phyloP scores from a whole-genome alignment of 2,888 invertebrate genomes.

The Portevinia maculata region DNA sequence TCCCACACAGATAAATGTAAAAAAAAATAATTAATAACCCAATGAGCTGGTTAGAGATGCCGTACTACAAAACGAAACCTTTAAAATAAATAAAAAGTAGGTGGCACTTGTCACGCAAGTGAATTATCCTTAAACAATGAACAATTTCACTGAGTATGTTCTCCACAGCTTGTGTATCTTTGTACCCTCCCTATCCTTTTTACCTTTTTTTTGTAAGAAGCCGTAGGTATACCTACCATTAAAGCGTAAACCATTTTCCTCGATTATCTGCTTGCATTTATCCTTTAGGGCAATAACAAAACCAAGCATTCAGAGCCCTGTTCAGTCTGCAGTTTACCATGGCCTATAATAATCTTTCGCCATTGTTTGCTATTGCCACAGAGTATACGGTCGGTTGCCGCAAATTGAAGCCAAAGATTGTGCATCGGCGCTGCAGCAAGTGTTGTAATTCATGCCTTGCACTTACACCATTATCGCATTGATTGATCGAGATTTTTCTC shows the following conservation, averaged over 20 bases:
- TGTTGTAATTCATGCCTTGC: slow-evolving; percentile 46
- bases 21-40: slow-evolving; percentile 43
- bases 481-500: slow-evolving; percentile 69
- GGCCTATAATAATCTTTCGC: slow-evolving; percentile 59
- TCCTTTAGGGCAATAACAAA: slow-evolving; percentile 64
- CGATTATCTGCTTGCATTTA: slow-evolving; percentile 62
- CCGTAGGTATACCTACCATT: slow-evolving; percentile 66
- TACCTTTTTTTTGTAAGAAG: slow-evolving; percentile 49
- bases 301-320: slow-evolving; percentile 11
- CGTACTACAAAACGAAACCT: slow-evolving; percentile 7
- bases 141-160: slow-evolving; percentile 7
- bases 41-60: slow-evolving; percentile 3
- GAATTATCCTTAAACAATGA: slow-evolving; percentile 60
- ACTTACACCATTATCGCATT: slow-evolving; percentile 51
- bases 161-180: slow-evolving; percentile 12
- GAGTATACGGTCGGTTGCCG: slow-evolving; percentile 32
- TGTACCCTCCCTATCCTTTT: slow-evolving; percentile 14
- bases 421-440: slow-evolving; percentile 29
- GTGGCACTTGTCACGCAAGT: slow-evolving; percentile 56
- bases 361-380: slow-evolving; percentile 68
- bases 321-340: slow-evolving; percentile 16
- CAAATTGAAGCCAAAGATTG: slow-evolving; percentile 64
- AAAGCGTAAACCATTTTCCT: slow-evolving; percentile 65
- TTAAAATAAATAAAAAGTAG: slow-evolving; percentile 55
- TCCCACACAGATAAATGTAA: background rate